Evolutionary conservation across 1,140 invertebrate species (phyloP), one percentile per base, ranked within the genome.

Genomic region (Cotesia typhae): DNA sequence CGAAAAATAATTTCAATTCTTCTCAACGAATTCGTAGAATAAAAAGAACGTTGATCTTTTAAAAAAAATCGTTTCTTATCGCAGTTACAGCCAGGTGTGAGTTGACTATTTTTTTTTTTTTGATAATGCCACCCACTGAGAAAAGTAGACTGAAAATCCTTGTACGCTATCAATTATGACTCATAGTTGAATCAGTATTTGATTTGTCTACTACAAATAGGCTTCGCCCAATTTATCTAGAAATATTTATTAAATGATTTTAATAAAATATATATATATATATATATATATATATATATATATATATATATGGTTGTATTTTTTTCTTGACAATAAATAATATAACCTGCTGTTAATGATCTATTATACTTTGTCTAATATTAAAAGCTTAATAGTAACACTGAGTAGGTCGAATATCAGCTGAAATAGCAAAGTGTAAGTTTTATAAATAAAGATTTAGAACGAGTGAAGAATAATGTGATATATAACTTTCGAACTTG

Each of bases 11-110:
- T 55, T 14, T 14, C n/a, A 14, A n/a, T 55, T 55, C 4, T 59
- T 59, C 4, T 20, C 6, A 4, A 10, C 17, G 0, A 59, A 28
- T 28, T 9, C 2, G 36, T 59, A 37, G 5, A 37, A 37, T 38
- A 36, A 52, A 67, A 67, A 67, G 66, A 67, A 55, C 66, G 51
- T 67, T 67, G 66, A 67, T 55, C 66, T 41, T 67, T 51, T 20
- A 55, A 20, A 55, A 55, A 28, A 35, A 55, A 55, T 55, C 9
- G 57, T 55, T 53, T 28, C 41, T 55, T 36, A 55, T 52, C 66
- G 66, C 17, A 35, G 10, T 51, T 12, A 17, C 37, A 52, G 2
- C 6, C 66, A 67, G 66, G 66, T 67, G 51, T 51, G 52, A 51
- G 52, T 36, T 28, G 10, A 17, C 6, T 6, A 47, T 20, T 67